Evolutionary conservation across 2,888 invertebrate genomes (phyloP), one percentile per base, ranked within the genome.

Genomic region (Ypsolopha sequella): DNA sequence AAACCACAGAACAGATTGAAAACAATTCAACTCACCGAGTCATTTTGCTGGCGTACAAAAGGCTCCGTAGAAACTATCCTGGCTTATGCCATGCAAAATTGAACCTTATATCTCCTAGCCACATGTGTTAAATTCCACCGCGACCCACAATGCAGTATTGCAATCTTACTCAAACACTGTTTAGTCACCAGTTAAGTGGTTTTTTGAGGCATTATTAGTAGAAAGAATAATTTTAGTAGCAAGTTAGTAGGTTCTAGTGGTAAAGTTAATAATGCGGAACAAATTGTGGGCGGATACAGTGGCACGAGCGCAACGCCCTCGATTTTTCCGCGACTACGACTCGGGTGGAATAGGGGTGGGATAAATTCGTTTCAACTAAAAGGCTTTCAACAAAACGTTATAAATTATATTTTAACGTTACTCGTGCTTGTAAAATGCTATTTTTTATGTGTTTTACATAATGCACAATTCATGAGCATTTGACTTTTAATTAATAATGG

Each of bases 21-120:
- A 8, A 46, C 11, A 11, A 36, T 47, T n/a, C 51, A 54, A 78
- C 85, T 82, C 57, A 85, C 85, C 84, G 73, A 80, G 68, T 77
- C 85, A 85, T 85, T 78, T 67, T 77, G 36, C 51, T 38, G 73
- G 62, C 71, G 67, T 66, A 76, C 76, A 73, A 76, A 69, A 73
- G 64, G 60, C 63, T 67, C 58, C 53, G 55, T 56, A 63, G 60
- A 57, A 73, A 70, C 81, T 84, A 85, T 71, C 82, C 85, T 61
- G 85, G 85, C 79, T 80, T 80, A 61, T 78, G 81, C 84, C 84
- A 84, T 73, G 80, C 84, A 58, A 74, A 78, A 72, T 77, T 70
- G 68, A 80, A 84, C 75, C 78, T 74, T 78, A 79, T 75, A 59
- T 76, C 78, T 57, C 67, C 71, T 62, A 64, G 79, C 85, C 79